Percentiles rank a stretch among this genome's conserved stretches.
Conservation (phyloP, 2,113 vertebrate species). For the Elgaria multicarinata region DNA sequence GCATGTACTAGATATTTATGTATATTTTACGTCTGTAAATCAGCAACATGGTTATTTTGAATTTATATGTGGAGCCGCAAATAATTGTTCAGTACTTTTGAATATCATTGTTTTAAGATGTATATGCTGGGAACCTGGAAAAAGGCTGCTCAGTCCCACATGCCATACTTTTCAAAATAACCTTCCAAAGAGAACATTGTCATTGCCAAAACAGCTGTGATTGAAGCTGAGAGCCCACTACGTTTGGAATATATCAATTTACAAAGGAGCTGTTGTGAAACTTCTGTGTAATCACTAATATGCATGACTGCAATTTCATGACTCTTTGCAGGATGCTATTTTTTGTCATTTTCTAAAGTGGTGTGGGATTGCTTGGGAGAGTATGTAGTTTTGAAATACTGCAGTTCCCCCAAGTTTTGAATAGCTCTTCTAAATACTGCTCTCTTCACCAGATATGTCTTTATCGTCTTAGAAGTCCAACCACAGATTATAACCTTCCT, state of each 20-base stretch:
- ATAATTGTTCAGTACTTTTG: neutral
- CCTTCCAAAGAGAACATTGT: neutral
- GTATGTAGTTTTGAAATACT: slow-evolving; percentile 61
- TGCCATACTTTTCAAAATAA: neutral
- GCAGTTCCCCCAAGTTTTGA: slow-evolving; percentile 73
- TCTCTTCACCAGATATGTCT: slow-evolving; percentile 69
- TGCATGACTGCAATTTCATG: neutral
- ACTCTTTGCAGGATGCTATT: slow-evolving; percentile 4
- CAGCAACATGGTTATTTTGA: neutral
- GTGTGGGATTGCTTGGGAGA: slow-evolving; percentile 66
- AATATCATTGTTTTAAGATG: neutral
- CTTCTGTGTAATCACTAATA: neutral
- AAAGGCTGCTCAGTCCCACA: neutral
- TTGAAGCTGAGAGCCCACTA: neutral
- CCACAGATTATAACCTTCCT: slow-evolving; percentile 75
- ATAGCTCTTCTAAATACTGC: slow-evolving; percentile 73
- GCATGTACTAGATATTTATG: neutral
- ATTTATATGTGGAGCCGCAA: neutral
- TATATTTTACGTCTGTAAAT: neutral
- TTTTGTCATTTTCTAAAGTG: slow-evolving; percentile 48
- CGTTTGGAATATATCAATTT: neutral
- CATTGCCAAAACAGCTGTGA: neutral
- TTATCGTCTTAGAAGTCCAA: slow-evolving; percentile 76
- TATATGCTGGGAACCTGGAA: neutral
- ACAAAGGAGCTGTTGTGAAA: slow-evolving; percentile 17